Percentiles rank a stretch among this genome's conserved stretches.
Evolutionary conservation across 2,113 vertebrate genomes (phyloP).

Genomic region (Reinhardtius hippoglossoides): DNA sequence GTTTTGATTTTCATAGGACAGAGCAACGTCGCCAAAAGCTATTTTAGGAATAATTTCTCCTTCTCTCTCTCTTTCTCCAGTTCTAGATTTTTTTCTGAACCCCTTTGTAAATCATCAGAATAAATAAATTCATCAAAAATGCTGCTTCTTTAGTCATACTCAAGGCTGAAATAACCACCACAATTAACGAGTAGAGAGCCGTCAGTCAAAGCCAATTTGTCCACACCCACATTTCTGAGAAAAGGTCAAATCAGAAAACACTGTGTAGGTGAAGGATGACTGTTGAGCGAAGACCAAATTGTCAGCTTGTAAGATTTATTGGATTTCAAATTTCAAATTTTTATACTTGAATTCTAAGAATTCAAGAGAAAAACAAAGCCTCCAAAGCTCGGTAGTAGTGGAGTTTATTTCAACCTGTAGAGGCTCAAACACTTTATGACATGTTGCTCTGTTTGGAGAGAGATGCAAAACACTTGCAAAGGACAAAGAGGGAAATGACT

Average conservation of each 20-base stretch:
- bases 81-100: slow-evolving; percentile 4
- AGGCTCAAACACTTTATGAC: no score
- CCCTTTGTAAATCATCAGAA: slow-evolving; percentile 2
- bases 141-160: slow-evolving; percentile 3
- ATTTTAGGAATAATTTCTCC: slow-evolving; percentile 33
- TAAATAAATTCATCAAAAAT: slow-evolving; percentile 11
- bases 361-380: no score
- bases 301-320: background rate
- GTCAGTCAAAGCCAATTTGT: no score
- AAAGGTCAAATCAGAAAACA: background rate
- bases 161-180: background rate
- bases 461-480: background rate
- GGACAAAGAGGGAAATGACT: background rate
- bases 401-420: no score
- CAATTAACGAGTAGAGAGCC: no score
- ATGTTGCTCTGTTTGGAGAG: no score
- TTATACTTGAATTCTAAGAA: no score
- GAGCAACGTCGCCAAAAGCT: slow-evolving; percentile 42
- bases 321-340: background rate
- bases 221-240: background rate
- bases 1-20: slow-evolving; percentile 66
- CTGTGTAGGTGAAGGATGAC: background rate
- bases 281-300: background rate
- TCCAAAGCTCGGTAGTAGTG: no score
- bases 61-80: background rate